Evolutionary conservation across 2,888 invertebrate species (phyloP), one percentile per base, ranked within the genome.

Genomic region (Andrena bucephala): DNA sequence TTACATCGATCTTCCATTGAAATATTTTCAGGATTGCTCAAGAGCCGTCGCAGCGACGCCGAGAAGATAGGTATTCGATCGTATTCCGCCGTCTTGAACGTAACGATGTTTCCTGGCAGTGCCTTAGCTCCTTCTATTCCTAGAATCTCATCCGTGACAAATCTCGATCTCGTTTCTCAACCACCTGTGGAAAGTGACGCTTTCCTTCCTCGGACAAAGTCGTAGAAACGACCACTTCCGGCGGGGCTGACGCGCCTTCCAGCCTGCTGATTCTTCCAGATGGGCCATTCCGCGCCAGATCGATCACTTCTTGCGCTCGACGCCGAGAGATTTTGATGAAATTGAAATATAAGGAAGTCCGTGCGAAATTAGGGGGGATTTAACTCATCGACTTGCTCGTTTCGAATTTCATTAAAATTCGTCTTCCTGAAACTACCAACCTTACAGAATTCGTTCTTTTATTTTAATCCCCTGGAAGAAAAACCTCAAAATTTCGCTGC

Each of bases 141-240:
- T 54, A 72, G 75, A 83, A 76, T 76, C 76, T 75, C 78, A 66
- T 60, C 72, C 84, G 68, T 84, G 83, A 79, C 79, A 84, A 84
- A 84, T 84, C 83, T 76, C 79, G 69, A 84, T 84, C 84, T 83
- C 79, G 79, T 79, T 83, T 84, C 79, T 83, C 84, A 84, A 84
- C 83, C 84, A 84, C 84, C 84, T 84, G 84, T 84, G 68, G 83
- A 65, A 76, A 54, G 63, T 72, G 65, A 73, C 42, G 52, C 62
- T 62, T 63, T 59, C 67, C 20, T 48, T n/a, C 54, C 57, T 31
- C 50, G 42, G 77, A 63, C 52, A 59, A 52, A 42, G 59, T 70
- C 20, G 29, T 77, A 42, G 60, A 60, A 77, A 66, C 52, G 59
- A 60, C 66, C 66, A 52, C 42, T 72, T 67, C 60, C 66, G 50